Percentiles rank a stretch among this genome's conserved stretches.
These are phyloP conservation scores for Exephanes ischioxanthus DNA, from an alignment of 2,888 invertebrate genomes.

Conservation along the genomic window DNA sequence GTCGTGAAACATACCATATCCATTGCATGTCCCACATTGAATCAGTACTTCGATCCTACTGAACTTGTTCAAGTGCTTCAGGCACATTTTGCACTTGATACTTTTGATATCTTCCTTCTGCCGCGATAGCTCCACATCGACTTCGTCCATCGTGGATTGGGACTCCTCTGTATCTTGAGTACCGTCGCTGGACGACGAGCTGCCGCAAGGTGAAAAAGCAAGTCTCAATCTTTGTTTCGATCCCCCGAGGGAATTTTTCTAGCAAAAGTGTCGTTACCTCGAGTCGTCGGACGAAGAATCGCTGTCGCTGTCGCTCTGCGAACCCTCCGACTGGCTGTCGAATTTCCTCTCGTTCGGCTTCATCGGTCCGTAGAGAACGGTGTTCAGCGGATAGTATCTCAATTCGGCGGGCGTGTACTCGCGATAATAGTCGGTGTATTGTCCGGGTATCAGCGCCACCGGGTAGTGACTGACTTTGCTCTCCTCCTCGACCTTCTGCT, in stretches of 20 bases:
- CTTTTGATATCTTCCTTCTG: constrained; percentile 80
- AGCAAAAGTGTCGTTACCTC: constrained; percentile 78
- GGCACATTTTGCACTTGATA: constrained; percentile 86
- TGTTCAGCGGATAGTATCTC: constrained; percentile 96
- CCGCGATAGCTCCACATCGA: constrained; percentile 81
- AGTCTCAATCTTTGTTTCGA: background rate
- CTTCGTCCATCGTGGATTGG: constrained; percentile 84
- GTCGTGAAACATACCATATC: constrained; percentile 87
- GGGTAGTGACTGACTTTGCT: constrained; percentile 92
- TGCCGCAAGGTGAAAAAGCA: constrained; percentile 72
- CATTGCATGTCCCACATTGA: constrained; percentile 87
- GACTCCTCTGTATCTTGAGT: constrained; percentile 84
- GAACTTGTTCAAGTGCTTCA: constrained; percentile 85
- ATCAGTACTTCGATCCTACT: constrained; percentile 86
- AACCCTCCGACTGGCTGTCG: constrained; percentile 86
- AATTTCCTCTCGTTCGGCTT: constrained; percentile 85
- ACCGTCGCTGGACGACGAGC: constrained; percentile 85
- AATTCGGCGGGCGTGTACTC: constrained; percentile 93
- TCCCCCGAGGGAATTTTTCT: constrained; percentile 46
- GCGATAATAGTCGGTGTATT: constrained; percentile 95
- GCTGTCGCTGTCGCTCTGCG: constrained; percentile 84
- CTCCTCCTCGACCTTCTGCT: constrained; percentile 85
- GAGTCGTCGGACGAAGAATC: constrained; percentile 85
- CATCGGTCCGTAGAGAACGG: constrained; percentile 90
- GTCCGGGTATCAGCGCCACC: constrained; percentile 97